Evolutionary conservation across 2,113 vertebrate genomes (phyloP).

Genomic region (Myotis brandtii): DNA sequence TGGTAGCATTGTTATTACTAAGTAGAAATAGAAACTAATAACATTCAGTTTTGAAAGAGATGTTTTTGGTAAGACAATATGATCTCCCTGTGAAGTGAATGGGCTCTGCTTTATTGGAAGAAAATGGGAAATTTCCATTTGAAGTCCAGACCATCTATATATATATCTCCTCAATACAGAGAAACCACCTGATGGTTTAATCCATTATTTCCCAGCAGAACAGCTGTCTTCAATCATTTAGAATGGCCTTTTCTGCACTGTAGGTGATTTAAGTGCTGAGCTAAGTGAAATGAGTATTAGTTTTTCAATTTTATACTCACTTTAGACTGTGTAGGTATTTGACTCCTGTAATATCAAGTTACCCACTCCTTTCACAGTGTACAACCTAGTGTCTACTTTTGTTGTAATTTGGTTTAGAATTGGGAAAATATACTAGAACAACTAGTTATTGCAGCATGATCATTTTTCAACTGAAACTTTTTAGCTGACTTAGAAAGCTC

Average conservation of each 20-base stretch:
- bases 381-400: not conserved
- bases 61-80: slow-evolving; percentile 24
- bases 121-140: slow-evolving; percentile 37
- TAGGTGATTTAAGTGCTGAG: slow-evolving; percentile 60
- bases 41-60: slow-evolving; percentile 29
- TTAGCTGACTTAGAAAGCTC: slow-evolving; percentile 4
- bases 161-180: slow-evolving; percentile 23
- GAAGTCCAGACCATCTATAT: not conserved
- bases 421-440: not conserved
- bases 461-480: slow-evolving; percentile 12
- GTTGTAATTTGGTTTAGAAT: not conserved
- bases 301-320: slow-evolving; percentile 62
- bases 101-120: not conserved
- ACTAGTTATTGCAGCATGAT: not conserved
- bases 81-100: not conserved
- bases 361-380: not conserved
- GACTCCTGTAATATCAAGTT: slow-evolving; percentile 40
- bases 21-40: slow-evolving; percentile 21
- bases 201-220: slow-evolving; percentile 53
- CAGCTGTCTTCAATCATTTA: slow-evolving; percentile 52
- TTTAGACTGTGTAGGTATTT: slow-evolving; percentile 59
- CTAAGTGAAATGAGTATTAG: slow-evolving; percentile 46
- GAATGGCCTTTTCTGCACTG: slow-evolving; percentile 50
- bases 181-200: slow-evolving; percentile 26
- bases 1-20: not conserved